phyloP scores from a whole-genome alignment of 2,113 vertebrate genomes.

The Cinclus cinclus region DNA sequence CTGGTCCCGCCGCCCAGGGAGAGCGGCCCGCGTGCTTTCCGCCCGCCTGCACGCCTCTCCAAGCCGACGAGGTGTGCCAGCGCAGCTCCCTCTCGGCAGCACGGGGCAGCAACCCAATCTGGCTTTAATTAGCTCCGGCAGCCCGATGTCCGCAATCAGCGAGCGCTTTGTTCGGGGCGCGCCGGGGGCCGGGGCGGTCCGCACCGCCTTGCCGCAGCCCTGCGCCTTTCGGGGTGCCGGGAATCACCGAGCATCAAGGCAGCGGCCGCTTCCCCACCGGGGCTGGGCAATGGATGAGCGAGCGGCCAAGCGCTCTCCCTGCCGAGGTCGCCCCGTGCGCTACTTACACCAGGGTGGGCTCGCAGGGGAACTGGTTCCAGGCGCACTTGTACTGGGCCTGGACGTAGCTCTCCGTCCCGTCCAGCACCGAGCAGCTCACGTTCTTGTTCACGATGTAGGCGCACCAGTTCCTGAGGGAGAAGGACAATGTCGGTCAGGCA shows the following conservation, averaged over 20 bases:
- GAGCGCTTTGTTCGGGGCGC: constrained; percentile 5
- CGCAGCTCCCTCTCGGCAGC: not conserved
- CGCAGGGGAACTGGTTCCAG: constrained; percentile 84
- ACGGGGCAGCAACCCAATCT: constrained; percentile 17
- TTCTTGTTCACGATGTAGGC: constrained; percentile 92
- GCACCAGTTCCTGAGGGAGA: constrained; percentile 88
- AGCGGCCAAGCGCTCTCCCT: not conserved
- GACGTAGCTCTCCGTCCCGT: constrained; percentile 83
- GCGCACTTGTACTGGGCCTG: constrained; percentile 86
- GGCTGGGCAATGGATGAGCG: not conserved
- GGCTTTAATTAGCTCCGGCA: constrained; percentile 68
- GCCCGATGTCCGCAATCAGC: constrained; percentile 22
- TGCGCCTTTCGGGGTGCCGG: not conserved
- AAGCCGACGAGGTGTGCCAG: not conserved
- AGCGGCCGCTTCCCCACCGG: not conserved
- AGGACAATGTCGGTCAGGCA: not conserved
- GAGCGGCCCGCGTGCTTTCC: not conserved
- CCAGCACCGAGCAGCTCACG: constrained; percentile 89
- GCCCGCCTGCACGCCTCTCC: not conserved
- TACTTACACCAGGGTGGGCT: constrained; percentile 76
- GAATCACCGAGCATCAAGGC: not conserved
- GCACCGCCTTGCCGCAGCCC: not conserved
- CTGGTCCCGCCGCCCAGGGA: fast-evolving
- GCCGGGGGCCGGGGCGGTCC: not conserved
- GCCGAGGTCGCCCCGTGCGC: not conserved